phyloP scores from a whole-genome alignment of 2,888 invertebrate genomes.

The Hirtodrosophila confusa region DNA sequence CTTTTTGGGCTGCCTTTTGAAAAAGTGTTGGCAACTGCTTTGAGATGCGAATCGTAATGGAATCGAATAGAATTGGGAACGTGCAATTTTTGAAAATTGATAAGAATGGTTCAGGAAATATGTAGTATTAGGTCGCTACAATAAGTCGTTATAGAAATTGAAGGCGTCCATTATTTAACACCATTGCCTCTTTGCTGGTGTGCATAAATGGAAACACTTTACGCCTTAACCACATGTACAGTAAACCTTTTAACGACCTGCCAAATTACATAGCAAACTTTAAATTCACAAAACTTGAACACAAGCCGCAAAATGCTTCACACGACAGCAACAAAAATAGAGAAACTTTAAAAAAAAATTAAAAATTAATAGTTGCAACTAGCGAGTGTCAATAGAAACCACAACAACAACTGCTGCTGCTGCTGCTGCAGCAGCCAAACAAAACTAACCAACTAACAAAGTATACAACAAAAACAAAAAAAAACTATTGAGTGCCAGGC shows the following conservation, averaged over 20 bases:
- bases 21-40: slow-evolving; percentile 12
- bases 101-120: neutral
- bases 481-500: slow-evolving; percentile 72
- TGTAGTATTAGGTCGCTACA: no score
- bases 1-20: slow-evolving; percentile 4
- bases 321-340: slow-evolving; percentile 36
- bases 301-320: slow-evolving; percentile 55
- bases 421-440: slow-evolving; percentile 47
- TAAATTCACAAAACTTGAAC: slow-evolving; percentile 49
- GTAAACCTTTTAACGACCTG: slow-evolving; percentile 52
- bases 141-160: no score
- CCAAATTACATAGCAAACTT: slow-evolving; percentile 72
- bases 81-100: no score
- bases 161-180: neutral
- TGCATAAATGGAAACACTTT: slow-evolving; percentile 18
- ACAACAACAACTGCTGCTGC: slow-evolving; percentile 52
- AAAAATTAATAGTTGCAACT: slow-evolving; percentile 78
- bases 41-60: neutral
- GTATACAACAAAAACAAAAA: slow-evolving; percentile 56
- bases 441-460: slow-evolving; percentile 77
- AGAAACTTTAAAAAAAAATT: slow-evolving; percentile 46
- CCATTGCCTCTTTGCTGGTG: neutral
- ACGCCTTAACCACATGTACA: slow-evolving; percentile 45
- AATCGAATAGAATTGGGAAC: neutral
- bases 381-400: slow-evolving; percentile 72